Percentiles rank a stretch among this genome's conserved stretches.
Evolutionary conservation across 2,888 invertebrate genomes (phyloP).

Genomic region (Muscina levida): DNA sequence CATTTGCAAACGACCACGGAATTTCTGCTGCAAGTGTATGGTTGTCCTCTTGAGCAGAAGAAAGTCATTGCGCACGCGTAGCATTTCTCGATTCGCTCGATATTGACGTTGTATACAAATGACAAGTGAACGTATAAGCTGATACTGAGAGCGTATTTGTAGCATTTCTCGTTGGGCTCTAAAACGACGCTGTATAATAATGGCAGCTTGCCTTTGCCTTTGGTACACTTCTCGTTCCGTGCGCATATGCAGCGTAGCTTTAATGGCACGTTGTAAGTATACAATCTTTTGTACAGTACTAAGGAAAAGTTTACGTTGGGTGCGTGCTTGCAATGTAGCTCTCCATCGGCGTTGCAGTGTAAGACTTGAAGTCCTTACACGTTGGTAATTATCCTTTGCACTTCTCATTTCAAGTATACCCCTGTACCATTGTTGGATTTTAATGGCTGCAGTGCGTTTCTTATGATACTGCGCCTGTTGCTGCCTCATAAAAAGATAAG

Average conservation of each 20-base stretch:
- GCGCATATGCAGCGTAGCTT: conserved; percentile 75
- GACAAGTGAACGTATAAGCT: conserved; percentile 71
- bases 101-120: conserved; percentile 75
- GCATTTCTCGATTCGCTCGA: conserved; percentile 73
- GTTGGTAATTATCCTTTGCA: conserved; percentile 65
- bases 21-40: conserved; percentile 77
- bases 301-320: conserved; percentile 62
- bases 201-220: conserved; percentile 68
- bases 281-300: conserved; percentile 70
- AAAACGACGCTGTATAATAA: conserved; percentile 73
- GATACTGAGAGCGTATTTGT: conserved; percentile 72
- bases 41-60: conserved; percentile 68
- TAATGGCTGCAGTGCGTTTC: conserved; percentile 63
- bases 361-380: conserved; percentile 67
- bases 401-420: conserved; percentile 72
- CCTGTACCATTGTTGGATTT: conserved; percentile 75
- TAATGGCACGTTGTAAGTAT: conserved; percentile 79
- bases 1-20: conserved; percentile 79
- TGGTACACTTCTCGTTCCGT: conserved; percentile 70
- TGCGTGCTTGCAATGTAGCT: conserved; percentile 73
- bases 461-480: conserved; percentile 57
- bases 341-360: conserved; percentile 75
- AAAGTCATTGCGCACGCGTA: conserved; percentile 67
- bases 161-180: conserved; percentile 71
- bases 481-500: conserved; percentile 67